phyloP scores from a whole-genome alignment of 2,113 vertebrate species.

The Plecturocebus donacophilus region DNA sequence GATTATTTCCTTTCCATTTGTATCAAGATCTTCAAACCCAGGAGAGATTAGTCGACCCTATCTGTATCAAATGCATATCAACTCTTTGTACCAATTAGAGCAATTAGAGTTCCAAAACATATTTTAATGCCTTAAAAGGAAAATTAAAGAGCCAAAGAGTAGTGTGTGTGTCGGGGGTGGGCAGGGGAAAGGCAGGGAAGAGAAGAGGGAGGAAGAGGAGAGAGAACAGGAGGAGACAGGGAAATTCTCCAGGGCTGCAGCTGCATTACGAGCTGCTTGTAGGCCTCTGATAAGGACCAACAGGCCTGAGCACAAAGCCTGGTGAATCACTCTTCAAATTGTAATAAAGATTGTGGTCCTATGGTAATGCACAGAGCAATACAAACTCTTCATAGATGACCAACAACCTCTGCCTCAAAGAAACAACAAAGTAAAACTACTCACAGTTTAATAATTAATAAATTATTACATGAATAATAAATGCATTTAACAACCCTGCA shows the following conservation, averaged over 20 bases:
- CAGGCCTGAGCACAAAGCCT: background rate
- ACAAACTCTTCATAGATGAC: background rate
- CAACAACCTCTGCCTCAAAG: background rate
- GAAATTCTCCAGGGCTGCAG: background rate
- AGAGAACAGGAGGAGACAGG: background rate
- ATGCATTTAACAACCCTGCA: background rate
- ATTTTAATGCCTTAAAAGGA: background rate
- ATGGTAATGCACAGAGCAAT: background rate
- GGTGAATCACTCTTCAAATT: no score
- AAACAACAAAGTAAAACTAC: slow-evolving; percentile 11
- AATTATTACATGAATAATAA: no score
- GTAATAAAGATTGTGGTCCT: background rate
- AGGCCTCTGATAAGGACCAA: background rate
- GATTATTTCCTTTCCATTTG: background rate
- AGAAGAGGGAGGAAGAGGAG: background rate
- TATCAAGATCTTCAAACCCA: background rate
- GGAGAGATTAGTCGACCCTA: background rate
- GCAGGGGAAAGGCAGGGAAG: background rate
- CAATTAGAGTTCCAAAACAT: background rate
- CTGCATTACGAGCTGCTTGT: background rate
- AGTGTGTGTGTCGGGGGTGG: no score
- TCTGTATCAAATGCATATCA: background rate
- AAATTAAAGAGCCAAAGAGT: background rate
- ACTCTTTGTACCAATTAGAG: background rate
- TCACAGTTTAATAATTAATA: background rate